Base-by-base conservation (phyloP, 2,113 vertebrate species). In the Hyperopisus bebe region DNA sequence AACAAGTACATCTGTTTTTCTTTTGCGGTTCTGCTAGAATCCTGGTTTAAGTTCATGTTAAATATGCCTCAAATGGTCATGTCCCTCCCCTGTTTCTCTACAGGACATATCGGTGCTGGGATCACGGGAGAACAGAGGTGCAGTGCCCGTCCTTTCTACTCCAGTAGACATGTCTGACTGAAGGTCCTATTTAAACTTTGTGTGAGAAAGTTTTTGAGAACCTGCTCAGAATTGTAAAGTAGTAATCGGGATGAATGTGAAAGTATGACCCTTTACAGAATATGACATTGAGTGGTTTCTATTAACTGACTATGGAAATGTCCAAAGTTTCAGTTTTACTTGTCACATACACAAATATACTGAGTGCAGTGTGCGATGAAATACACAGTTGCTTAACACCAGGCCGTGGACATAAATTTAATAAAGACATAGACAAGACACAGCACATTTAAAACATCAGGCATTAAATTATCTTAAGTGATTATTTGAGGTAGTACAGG, bases 51-150 rank as follows among this genome's bases (percentile, higher is more conserved):
- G 24, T 90, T 91, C 66, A 39, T 51, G 82, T 39, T 48, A 86
- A 51, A 62, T 27, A 35, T 35, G 0, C 35, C 62, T 44, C 21
- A 55, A 86, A 80, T 19, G 84, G n/a, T 91, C 15, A 87, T 4
- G 39, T 6, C 35, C 21, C 42, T 92, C 90, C 90, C 21, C 89
- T 51, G n/a, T 94, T 89, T 15, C 89, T 92, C 80, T 42, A 50
- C 94, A 99, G 98, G 98, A 99, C 94, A 95, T 96, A 58, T 97
- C 93, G 0, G 92, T 97, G 92, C 94, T 99, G 96, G 92, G 93
- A 2, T 92, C 97, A 92, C 96, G 94, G 94, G 97, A 98, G 94
- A 98, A 98, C 94, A 94, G 98, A 98, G 98, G 98, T 99, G 97
- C 88, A 53, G 42, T 85, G 35, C 13, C 77, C 24, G 19, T 91